phyloP scores from a whole-genome alignment of 2,113 vertebrate genomes.

The Indri indri region DNA sequence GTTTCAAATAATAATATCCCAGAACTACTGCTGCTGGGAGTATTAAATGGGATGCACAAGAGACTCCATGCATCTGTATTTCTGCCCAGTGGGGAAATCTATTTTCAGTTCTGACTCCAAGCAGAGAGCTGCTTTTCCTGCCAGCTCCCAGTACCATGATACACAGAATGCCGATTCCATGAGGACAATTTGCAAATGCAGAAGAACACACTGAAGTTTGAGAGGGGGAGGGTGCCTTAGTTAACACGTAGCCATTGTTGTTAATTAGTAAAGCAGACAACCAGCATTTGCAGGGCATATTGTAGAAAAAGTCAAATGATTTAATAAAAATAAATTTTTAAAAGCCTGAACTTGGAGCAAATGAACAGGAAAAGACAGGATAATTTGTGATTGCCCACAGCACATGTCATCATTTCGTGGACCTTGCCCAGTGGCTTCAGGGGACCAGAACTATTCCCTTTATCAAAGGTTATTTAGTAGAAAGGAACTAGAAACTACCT shows the following conservation, averaged over 20 bases:
- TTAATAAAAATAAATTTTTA: neutral
- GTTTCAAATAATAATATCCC: neutral
- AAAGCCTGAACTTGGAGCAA: neutral
- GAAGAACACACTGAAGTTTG: neutral
- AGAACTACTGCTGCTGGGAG: neutral
- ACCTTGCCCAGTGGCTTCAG: neutral
- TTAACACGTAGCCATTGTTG: neutral
- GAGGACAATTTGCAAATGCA: neutral
- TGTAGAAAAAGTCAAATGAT: neutral
- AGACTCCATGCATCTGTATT: neutral
- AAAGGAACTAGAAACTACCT: neutral
- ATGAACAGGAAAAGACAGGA: neutral
- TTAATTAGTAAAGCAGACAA: neutral
- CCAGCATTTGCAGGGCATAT: neutral
- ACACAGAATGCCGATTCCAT: neutral
- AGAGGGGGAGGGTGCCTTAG: neutral
- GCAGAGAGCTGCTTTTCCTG: neutral
- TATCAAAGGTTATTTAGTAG: neutral
- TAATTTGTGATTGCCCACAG: no score
- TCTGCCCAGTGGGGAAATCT: neutral
- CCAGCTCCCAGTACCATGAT: neutral
- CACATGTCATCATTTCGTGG: neutral
- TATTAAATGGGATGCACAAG: neutral
- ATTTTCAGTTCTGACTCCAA: constrained; percentile 13
- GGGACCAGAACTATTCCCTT: neutral